phyloP scores from a whole-genome alignment of 2,888 invertebrate species.

The Nemurella pictetii region DNA sequence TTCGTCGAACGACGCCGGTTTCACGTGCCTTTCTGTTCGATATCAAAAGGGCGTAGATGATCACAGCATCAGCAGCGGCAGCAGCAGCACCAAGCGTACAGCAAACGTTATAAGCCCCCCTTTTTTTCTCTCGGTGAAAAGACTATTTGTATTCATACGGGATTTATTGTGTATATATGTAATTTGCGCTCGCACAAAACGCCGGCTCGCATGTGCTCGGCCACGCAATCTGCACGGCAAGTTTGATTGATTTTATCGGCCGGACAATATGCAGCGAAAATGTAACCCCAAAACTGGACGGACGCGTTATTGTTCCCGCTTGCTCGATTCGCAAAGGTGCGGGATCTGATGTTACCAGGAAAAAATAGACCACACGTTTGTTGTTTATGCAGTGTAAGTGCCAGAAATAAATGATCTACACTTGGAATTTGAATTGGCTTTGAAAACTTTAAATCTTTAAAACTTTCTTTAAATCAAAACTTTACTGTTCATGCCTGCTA shows the following conservation, averaged over 20 bases:
- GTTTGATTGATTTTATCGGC: slow-evolving; percentile 16
- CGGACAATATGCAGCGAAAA: background rate
- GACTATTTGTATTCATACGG: slow-evolving; percentile 32
- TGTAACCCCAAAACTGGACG: background rate
- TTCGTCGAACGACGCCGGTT: background rate
- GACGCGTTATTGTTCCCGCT: background rate
- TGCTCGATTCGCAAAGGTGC: background rate
- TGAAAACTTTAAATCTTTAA: no score
- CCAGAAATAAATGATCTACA: no score
- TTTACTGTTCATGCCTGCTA: no score
- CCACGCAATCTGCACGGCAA: background rate
- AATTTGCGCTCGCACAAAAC: slow-evolving; percentile 24
- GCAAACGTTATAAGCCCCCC: slow-evolving; percentile 6
- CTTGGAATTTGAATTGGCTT: no score
- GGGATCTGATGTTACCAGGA: background rate
- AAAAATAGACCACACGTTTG: background rate
- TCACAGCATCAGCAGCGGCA: background rate
- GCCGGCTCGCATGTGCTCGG: background rate
- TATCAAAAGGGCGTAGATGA: slow-evolving; percentile 12
- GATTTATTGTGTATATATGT: slow-evolving; percentile 27
- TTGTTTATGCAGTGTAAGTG: no score
- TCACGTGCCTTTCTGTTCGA: background rate
- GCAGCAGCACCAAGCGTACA: no score
- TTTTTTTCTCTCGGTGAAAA: slow-evolving; percentile 26
- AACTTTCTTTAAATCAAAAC: no score